phyloP scores from a whole-genome alignment of 2,113 vertebrate species.

The Pao palembangensis region DNA sequence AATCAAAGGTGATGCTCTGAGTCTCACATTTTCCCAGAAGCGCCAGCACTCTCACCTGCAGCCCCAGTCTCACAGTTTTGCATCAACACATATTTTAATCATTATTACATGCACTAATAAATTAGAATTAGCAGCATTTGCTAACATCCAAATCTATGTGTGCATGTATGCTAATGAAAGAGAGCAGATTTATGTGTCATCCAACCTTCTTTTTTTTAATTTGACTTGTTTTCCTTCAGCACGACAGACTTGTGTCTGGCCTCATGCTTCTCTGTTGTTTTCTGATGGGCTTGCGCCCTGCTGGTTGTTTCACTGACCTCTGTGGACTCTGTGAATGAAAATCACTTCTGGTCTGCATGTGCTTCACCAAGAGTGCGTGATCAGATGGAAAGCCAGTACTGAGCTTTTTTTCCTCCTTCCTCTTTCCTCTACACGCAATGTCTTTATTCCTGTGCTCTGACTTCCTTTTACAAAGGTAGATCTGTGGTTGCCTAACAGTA shows the following conservation, averaged over 20 bases:
- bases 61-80: not conserved
- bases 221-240: not conserved
- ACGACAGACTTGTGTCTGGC: not conserved
- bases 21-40: not conserved
- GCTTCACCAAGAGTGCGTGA: constrained; percentile 57
- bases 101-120: constrained; percentile 3
- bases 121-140: constrained; percentile 19
- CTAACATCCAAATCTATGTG: not conserved
- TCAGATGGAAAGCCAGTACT: constrained; percentile 47
- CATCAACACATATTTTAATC: constrained; percentile 7
- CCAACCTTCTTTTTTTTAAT: not conserved
- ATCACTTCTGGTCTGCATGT: constrained; percentile 46
- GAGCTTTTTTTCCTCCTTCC: constrained; percentile 60
- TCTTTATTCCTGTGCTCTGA: constrained; percentile 36
- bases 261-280: not conserved
- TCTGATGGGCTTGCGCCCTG: constrained; percentile 14
- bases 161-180: constrained; percentile 10
- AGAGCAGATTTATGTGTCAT: constrained; percentile 14
- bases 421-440: constrained; percentile 56
- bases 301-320: constrained; percentile 47
- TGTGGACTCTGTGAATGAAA: constrained; percentile 46
- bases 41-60: no score
- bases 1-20: not conserved
- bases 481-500: constrained; percentile 7
- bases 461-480: constrained; percentile 36